Conservation (phyloP, 2,113 vertebrate species). For the Pungitius pungitius region DNA sequence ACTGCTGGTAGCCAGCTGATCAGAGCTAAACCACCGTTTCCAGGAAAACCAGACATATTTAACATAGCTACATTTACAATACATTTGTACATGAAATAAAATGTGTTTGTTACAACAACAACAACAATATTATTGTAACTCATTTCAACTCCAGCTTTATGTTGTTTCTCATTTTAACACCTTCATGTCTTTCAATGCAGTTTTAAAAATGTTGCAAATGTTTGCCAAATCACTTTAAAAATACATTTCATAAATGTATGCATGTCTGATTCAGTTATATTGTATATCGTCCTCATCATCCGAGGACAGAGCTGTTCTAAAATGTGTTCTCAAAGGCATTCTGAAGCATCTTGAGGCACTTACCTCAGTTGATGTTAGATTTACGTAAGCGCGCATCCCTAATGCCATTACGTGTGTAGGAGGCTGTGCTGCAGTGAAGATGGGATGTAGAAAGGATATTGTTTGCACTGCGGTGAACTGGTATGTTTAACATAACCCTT, state of each 20-base stretch:
- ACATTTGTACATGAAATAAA: neutral
- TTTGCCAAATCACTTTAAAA: constrained; percentile 1
- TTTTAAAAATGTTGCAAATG: neutral
- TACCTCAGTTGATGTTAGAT: constrained; percentile 27
- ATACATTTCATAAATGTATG: neutral
- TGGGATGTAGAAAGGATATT: constrained; percentile 22
- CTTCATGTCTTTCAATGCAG: constrained; percentile 1
- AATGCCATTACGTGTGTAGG: constrained; percentile 47
- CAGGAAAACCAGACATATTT: neutral
- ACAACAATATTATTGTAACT: neutral
- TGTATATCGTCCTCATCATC: no score
- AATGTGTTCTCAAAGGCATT: neutral
- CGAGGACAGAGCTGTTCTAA: no score
- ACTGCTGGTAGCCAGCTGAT: neutral
- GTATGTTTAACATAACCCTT: constrained; percentile 30
- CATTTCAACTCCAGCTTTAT: neutral
- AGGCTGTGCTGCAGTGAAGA: constrained; percentile 42
- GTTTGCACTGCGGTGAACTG: constrained; percentile 9
- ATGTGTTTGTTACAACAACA: neutral
- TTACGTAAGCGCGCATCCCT: constrained; percentile 45
- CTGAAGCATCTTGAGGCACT: neutral
- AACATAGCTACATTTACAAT: neutral
- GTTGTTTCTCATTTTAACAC: neutral
- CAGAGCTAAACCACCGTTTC: neutral
- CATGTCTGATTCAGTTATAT: neutral